phyloP scores from a whole-genome alignment of 2,113 vertebrate species.

The Microcebus tavaratra region DNA sequence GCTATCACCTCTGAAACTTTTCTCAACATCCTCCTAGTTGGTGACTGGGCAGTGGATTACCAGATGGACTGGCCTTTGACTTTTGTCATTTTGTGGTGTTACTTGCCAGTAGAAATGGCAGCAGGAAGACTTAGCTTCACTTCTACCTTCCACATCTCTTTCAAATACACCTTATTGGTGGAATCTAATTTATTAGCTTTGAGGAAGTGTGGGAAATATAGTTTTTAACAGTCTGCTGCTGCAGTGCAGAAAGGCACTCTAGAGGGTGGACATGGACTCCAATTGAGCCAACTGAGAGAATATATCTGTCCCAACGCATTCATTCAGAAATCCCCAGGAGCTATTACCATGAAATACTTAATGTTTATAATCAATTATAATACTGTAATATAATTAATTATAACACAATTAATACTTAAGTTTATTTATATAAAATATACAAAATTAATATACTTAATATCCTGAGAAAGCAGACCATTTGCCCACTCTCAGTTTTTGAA shows the following conservation, averaged over 20 bases:
- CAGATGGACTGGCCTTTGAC: background rate
- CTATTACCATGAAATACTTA: background rate
- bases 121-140: background rate
- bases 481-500: background rate
- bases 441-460: background rate
- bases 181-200: background rate
- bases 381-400: background rate
- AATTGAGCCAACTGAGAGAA: background rate
- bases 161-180: background rate
- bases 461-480: background rate
- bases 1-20: background rate
- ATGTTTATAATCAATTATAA: background rate
- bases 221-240: background rate
- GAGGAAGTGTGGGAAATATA: background rate
- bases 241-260: background rate
- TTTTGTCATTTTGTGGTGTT: background rate
- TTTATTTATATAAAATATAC: constrained; percentile 3
- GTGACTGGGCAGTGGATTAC: background rate
- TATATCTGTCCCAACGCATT: background rate
- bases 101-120: background rate
- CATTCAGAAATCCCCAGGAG: background rate
- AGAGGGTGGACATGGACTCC: no score
- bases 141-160: background rate
- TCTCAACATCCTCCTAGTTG: background rate
- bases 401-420: background rate